Evolutionary conservation across 2,888 invertebrate genomes (phyloP).

Genomic region (Chloroclystis v-ata): DNA sequence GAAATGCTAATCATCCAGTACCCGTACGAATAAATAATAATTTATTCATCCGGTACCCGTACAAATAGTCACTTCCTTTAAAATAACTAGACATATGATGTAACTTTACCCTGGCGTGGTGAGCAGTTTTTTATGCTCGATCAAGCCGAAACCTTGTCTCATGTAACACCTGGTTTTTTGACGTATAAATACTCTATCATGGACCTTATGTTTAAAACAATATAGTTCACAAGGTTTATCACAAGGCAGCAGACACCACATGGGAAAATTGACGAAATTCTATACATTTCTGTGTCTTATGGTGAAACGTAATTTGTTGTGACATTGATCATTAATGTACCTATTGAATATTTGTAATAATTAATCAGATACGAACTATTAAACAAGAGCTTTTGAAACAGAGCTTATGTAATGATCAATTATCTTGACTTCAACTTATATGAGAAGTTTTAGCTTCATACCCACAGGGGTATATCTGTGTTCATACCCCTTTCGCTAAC

Average conservation of each 20-base stretch:
- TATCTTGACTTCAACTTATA: too few relatives aligned
- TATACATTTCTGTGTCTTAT: conserved; percentile 54
- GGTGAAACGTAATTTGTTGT: conserved; percentile 45
- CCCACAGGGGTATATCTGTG: background rate
- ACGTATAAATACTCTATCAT: conserved; percentile 16
- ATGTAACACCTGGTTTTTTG: conserved; percentile 58
- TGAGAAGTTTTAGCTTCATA: too few relatives aligned
- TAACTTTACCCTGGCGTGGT: conserved; percentile 60
- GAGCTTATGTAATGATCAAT: too few relatives aligned
- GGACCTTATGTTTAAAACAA: conserved; percentile 29
- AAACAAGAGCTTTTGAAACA: too few relatives aligned
- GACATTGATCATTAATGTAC: conserved; percentile 32
- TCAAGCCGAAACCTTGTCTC: conserved; percentile 66
- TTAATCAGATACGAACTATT: background rate
- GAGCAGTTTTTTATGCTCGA: conserved; percentile 69
- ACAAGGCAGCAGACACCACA: conserved; percentile 40
- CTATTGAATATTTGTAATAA: conserved; percentile 7
- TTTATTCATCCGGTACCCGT: too few relatives aligned
- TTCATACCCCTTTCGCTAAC: conserved; percentile 8
- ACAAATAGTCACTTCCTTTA: conserved; percentile 1
- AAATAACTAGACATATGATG: conserved; percentile 29
- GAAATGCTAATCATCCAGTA: too few relatives aligned
- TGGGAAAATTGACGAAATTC: conserved; percentile 42
- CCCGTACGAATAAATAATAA: too few relatives aligned
- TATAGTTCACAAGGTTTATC: conserved; percentile 32